phyloP scores from a whole-genome alignment of 92 coral and sea anemone genomes.

The Isaurus tuberculatus region DNA sequence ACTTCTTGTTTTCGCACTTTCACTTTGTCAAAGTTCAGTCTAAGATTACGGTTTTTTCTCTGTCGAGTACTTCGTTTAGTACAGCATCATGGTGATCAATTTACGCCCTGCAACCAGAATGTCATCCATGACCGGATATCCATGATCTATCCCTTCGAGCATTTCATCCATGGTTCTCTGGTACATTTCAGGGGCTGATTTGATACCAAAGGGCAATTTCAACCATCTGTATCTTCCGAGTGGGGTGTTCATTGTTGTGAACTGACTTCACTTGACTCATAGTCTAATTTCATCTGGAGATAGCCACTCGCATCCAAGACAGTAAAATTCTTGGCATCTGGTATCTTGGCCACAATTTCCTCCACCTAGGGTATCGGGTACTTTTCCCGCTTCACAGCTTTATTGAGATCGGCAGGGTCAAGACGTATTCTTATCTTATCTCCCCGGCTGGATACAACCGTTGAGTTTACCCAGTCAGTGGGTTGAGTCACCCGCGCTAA shows the following conservation, averaged over 20 bases:
- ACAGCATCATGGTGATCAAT: conserved; percentile 55
- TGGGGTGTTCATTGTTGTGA: conserved; percentile 38
- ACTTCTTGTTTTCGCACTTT: conserved; percentile 56
- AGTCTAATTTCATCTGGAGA: conserved; percentile 63
- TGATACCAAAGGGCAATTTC: conserved; percentile 59
- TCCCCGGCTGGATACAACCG: conserved; percentile 53
- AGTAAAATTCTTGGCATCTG: conserved; percentile 55
- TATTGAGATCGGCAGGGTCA: conserved; percentile 40
- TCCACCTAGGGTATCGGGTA: conserved; percentile 66
- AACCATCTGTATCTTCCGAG: conserved; percentile 54
- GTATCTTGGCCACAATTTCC: conserved; percentile 53
- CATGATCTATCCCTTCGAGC: conserved; percentile 49
- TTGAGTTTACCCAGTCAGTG: conserved; percentile 65
- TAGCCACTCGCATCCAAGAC: conserved; percentile 67
- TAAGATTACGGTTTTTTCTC: conserved; percentile 54
- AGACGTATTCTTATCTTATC: conserved; percentile 59
- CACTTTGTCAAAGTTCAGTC: conserved; percentile 65
- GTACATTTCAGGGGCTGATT: conserved; percentile 56
- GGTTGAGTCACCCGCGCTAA: conserved; percentile 61
- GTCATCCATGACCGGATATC: conserved; percentile 44
- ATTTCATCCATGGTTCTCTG: conserved; percentile 57
- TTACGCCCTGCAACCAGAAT: conserved; percentile 59
- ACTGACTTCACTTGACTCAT: conserved; percentile 54
- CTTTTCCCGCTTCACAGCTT: conserved; percentile 50
- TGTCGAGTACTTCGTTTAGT: conserved; percentile 58